Conservation (phyloP, 2,888 invertebrate genomes). For the Acronicta leporina region DNA sequence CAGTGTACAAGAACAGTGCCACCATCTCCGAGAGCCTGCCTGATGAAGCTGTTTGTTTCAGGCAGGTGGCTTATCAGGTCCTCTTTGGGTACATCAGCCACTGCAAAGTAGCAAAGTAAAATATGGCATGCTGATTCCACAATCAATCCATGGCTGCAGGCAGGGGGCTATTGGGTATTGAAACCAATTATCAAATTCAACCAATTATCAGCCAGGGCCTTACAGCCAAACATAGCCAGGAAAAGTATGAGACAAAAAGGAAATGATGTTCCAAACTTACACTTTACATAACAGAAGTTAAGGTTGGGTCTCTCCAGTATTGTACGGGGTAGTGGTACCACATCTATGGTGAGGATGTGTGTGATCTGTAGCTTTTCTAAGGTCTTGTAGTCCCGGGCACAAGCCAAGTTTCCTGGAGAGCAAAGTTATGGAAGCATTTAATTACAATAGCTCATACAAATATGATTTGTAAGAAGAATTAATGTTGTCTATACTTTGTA, state of each 20-base stretch:
- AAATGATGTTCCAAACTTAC: conserved; percentile 79
- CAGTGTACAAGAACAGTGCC: conserved; percentile 96
- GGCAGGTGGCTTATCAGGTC: conserved; percentile 95
- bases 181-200: too few species aligned
- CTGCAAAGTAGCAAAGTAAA: conserved; percentile 71
- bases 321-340: conserved; percentile 94
- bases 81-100: conserved; percentile 95
- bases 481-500: too few species aligned
- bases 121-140: too few species aligned
- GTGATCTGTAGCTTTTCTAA: conserved; percentile 91
- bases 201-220: too few species aligned
- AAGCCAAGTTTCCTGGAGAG: conserved; percentile 92
- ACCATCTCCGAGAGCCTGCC: conserved; percentile 88
- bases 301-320: conserved; percentile 91
- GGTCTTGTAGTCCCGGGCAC: conserved; percentile 92
- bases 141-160: too few species aligned
- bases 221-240: too few species aligned
- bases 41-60: conserved; percentile 93
- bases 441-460: too few species aligned
- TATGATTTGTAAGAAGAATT: too few species aligned
- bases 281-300: conserved; percentile 92
- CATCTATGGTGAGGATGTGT: conserved; percentile 95
- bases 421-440: too few species aligned
- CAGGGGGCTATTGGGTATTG: too few species aligned
- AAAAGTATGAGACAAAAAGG: background rate